A percentile compares a stretch with the other conserved stretches of the same genome.
Conservation (phyloP, 2,113 vertebrate genomes). For the Corythornis madagascariensis region DNA sequence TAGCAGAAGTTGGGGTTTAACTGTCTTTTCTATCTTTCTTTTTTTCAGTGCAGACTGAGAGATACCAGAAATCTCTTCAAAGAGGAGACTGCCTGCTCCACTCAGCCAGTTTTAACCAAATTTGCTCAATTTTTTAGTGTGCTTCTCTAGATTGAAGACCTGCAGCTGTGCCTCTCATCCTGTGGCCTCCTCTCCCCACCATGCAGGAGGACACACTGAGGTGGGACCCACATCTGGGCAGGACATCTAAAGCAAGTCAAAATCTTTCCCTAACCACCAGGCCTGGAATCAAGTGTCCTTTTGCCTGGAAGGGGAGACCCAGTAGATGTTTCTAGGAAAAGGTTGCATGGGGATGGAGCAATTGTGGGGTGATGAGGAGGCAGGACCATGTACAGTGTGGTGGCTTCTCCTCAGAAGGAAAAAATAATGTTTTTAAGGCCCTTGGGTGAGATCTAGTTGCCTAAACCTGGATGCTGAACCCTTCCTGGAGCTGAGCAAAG, state of each 20-base stretch:
- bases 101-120: not conserved
- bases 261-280: not conserved
- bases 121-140: not conserved
- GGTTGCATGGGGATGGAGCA: not conserved
- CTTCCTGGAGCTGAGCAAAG: not conserved
- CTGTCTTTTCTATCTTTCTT: not conserved
- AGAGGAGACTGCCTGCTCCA: not conserved
- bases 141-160: not conserved
- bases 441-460: not conserved
- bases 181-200: not conserved
- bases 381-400: fast-evolving
- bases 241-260: not conserved
- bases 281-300: not conserved
- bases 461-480: not conserved
- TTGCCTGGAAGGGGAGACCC: not conserved
- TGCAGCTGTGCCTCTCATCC: not conserved
- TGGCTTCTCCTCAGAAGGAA: not conserved
- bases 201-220: not conserved
- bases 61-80: not conserved
- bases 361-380: not conserved
- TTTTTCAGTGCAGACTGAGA: not conserved
- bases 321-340: not conserved
- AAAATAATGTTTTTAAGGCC: not conserved
- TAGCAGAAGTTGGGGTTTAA: not conserved
- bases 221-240: not conserved